phyloP scores from a whole-genome alignment of 2,797 vertebrate genomes.

The Notoglanidium macrostoma region DNA sequence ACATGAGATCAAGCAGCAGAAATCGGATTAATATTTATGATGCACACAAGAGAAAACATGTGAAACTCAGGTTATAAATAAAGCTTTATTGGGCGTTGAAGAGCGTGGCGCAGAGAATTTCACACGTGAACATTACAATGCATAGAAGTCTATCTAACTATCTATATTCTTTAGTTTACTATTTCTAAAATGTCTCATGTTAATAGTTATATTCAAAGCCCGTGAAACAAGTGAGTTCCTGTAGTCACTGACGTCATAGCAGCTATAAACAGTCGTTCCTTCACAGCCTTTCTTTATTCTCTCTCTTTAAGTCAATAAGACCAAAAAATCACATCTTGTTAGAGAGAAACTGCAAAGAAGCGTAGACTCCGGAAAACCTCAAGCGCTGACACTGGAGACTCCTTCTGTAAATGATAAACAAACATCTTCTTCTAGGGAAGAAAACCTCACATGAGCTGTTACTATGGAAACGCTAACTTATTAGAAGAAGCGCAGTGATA shows the following conservation, averaged over 20 bases:
- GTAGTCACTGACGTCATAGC: neutral
- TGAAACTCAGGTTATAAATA: neutral
- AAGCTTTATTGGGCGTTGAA: neutral
- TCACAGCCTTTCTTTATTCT: neutral
- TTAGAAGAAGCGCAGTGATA: neutral
- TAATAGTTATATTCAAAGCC: neutral
- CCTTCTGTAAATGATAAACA: neutral
- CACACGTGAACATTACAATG: neutral
- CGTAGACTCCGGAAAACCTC: neutral
- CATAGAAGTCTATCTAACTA: too few relatives aligned
- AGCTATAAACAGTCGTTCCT: neutral
- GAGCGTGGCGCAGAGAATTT: neutral
- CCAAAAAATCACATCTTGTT: neutral
- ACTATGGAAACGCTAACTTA: neutral
- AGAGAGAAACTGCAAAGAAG: too few relatives aligned
- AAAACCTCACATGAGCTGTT: neutral
- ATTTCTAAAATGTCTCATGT: neutral
- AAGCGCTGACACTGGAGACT: neutral
- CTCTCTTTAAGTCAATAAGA: neutral
- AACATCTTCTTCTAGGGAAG: neutral
- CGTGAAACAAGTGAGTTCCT: neutral
- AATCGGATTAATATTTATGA: neutral
- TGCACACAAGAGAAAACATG: neutral
- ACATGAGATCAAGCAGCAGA: slow-evolving; percentile 5
- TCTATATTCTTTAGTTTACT: neutral